These are phyloP conservation scores for Drosophila paulistorum DNA, from an alignment of 1,140 invertebrate genomes.

Conservation along the genomic window DNA sequence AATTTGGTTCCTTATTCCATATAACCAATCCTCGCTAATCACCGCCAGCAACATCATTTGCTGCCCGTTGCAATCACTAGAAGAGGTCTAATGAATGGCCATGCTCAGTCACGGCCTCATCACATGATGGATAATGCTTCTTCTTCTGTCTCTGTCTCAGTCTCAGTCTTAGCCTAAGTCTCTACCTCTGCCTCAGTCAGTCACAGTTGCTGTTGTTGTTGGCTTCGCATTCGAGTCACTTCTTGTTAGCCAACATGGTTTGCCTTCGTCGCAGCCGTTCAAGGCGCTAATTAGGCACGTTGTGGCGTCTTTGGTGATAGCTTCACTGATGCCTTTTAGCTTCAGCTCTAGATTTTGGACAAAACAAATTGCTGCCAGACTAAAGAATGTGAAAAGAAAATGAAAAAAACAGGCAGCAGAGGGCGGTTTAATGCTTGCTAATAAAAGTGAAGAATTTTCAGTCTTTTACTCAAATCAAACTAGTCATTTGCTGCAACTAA, in stretches of 20 bases:
- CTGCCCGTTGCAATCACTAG: slow-evolving; percentile 40
- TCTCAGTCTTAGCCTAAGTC: slow-evolving; percentile 26
- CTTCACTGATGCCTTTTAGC: slow-evolving; percentile 39
- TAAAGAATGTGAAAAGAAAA: slow-evolving; percentile 33
- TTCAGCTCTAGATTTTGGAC: slow-evolving; percentile 42
- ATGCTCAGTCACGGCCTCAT: slow-evolving; percentile 23
- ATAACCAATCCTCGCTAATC: slow-evolving; percentile 56
- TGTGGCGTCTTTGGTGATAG: slow-evolving; percentile 59
- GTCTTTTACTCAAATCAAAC: too few species aligned
- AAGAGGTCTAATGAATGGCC: slow-evolving; percentile 63
- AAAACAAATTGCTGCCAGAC: slow-evolving; percentile 44
- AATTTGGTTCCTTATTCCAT: slow-evolving; percentile 39
- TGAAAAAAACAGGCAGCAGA: not conserved
- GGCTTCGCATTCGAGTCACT: slow-evolving; percentile 15
- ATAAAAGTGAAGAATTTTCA: too few species aligned
- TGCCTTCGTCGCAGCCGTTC: slow-evolving; percentile 30
- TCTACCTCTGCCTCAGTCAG: not conserved
- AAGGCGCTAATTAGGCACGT: slow-evolving; percentile 74
- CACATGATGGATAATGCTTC: slow-evolving; percentile 21
- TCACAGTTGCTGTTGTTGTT: slow-evolving; percentile 13
- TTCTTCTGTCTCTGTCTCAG: not conserved
- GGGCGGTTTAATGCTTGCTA: not conserved
- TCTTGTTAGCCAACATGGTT: slow-evolving; percentile 33
- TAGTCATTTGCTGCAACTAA: too few species aligned
- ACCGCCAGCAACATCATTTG: slow-evolving; percentile 46